Evolutionary conservation across 2,113 vertebrate genomes (phyloP), one percentile per base, ranked within the genome.

Genomic region (Chinchilla lanigera): DNA sequence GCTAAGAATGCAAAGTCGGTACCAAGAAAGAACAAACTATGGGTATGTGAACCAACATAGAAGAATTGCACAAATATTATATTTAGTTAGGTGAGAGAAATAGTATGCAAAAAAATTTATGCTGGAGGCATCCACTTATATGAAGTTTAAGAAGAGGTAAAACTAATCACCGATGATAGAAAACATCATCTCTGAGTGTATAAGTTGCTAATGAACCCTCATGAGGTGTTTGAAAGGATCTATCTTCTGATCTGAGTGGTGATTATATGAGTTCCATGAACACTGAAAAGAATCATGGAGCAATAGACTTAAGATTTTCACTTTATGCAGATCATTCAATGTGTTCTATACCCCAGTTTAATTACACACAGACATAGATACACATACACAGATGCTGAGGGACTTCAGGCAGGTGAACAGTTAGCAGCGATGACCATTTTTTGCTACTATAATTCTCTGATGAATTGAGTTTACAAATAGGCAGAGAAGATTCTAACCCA

Each of bases 391-490:
- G 4, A 22, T 19, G 19, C 38, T n/a, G 22, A 89, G n/a, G 4
- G 61, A 61, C 30, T 19, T 28, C 38, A 56, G 60, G 7, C 69
- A 73, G 69, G 9, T 56, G 9, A 83, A 71, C 11, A 81, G 1
- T 67, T 60, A 91, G 58, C 10, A 86, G 13, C 35, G 22, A 41
- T 91, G 63, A 33, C 14, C 20, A 38, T 78, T 73, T 73, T 5
- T 26, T 38, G 50, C 67, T 83, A 44, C 44, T 60, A 3, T 41
- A 73, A n/a, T 80, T 90, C 24, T 65, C 65, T 89, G 20, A 33
- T 73, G 35, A 96, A 12, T 14, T 41, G 61, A 92, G 78, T 80
- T 56, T 73, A 93, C 61, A 88, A 80, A 73, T 30, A 91, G 35
- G 38, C 26, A 47, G 44, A 78, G 4, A 7, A 50, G 20, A 73